Conservation (phyloP, 2,888 invertebrate species). For the Heliconius charithonia region DNA sequence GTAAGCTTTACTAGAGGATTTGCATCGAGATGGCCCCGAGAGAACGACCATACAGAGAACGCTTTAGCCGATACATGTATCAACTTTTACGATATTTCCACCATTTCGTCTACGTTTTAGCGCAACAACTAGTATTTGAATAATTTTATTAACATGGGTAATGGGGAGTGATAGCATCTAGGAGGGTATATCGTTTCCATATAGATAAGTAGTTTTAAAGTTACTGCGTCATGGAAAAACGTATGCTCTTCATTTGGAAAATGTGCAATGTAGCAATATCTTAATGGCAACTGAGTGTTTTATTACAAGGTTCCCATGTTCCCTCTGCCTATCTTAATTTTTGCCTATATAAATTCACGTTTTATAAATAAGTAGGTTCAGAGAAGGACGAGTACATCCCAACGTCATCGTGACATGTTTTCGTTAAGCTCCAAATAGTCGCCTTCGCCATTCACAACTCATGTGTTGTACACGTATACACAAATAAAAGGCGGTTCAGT, state of each 20-base stretch:
- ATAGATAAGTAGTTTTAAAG: not conserved
- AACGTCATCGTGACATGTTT: slow-evolving; percentile 3
- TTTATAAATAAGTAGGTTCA: not conserved
- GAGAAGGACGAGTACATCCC: not conserved
- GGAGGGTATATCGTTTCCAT: slow-evolving; percentile 1
- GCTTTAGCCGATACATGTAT: slow-evolving; percentile 38
- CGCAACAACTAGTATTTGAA: slow-evolving; percentile 36
- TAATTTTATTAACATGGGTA: slow-evolving; percentile 35
- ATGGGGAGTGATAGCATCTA: slow-evolving; percentile 1
- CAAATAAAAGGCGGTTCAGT: slow-evolving; percentile 60
- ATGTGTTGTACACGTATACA: slow-evolving; percentile 50
- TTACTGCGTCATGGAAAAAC: not conserved
- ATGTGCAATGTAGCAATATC: not conserved
- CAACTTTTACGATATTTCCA: slow-evolving; percentile 40
- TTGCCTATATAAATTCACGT: no score
- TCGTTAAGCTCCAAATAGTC: slow-evolving; percentile 24
- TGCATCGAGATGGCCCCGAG: slow-evolving; percentile 42
- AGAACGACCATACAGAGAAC: slow-evolving; percentile 39
- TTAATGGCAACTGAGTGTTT: not conserved
- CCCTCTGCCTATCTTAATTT: no score
- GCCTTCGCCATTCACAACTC: slow-evolving; percentile 45
- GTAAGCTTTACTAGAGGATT: slow-evolving; percentile 43
- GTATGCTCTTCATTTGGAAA: not conserved
- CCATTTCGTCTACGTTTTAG: slow-evolving; percentile 25
- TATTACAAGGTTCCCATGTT: not conserved